Evolutionary conservation across 2,113 vertebrate genomes (phyloP).

Genomic region (Clarias magur): DNA sequence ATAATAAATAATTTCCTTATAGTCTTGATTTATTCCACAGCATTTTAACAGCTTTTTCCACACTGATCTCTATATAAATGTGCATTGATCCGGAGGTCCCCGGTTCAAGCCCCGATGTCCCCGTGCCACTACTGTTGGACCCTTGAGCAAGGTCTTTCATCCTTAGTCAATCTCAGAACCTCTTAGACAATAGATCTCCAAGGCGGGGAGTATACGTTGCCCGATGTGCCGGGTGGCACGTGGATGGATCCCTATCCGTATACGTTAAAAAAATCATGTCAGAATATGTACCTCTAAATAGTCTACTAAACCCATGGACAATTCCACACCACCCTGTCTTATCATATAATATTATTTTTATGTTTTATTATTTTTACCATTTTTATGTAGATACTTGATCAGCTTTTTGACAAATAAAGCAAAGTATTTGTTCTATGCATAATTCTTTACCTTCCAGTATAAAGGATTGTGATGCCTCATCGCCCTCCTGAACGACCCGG

Average conservation of each 20-base stretch:
- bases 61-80: background rate
- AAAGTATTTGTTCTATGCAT: background rate
- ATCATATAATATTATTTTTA: background rate
- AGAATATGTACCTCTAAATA: background rate
- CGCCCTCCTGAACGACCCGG: conserved; percentile 70
- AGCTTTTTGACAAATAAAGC: background rate
- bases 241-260: no score
- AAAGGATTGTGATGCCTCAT: conserved; percentile 68
- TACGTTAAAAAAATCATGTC: background rate
- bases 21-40: background rate
- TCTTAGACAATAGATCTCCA: no score
- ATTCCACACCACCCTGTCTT: background rate
- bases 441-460: conserved; percentile 71
- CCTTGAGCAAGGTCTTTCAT: no score
- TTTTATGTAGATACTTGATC: background rate
- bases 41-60: background rate
- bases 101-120: no score
- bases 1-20: background rate
- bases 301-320: background rate
- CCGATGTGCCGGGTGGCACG: no score
- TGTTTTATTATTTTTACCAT: no score
- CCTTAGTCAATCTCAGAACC: no score
- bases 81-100: no score
- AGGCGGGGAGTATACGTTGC: no score
- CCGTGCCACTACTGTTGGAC: no score